These are phyloP conservation scores for Borostomias antarcticus DNA, from an alignment of 2,797 vertebrate species.

Conservation along the genomic window DNA sequence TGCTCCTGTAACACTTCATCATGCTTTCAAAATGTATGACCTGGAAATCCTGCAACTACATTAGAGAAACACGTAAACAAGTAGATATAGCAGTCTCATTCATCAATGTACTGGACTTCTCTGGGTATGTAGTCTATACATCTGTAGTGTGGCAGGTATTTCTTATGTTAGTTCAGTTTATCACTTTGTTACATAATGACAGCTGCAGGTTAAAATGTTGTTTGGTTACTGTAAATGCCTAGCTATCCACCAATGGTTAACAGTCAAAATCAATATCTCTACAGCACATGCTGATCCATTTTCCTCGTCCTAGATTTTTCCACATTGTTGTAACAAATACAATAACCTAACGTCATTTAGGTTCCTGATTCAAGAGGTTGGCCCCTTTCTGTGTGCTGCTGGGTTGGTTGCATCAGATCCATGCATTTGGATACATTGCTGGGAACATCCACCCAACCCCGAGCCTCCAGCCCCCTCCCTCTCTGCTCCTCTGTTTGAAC, in stretches of 20 bases:
- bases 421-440: constrained; percentile 2
- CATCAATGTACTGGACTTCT: constrained; percentile 14
- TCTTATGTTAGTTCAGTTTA: background rate
- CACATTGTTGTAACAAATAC: constrained; percentile 5
- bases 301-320: background rate
- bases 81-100: constrained; percentile 18
- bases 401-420: background rate
- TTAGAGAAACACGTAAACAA: constrained; percentile 37
- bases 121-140: constrained; percentile 3
- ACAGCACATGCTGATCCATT: background rate
- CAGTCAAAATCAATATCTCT: background rate
- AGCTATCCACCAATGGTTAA: background rate
- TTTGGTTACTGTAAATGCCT: too few relatives aligned
- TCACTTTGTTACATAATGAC: background rate
- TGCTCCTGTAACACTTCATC: constrained; percentile 53
- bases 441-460: background rate
- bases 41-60: constrained; percentile 35
- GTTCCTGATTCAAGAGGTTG: background rate
- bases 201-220: too few relatives aligned
- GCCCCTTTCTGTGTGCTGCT: background rate
- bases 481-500: constrained; percentile 24
- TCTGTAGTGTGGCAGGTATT: background rate
- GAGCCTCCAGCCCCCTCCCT: background rate
- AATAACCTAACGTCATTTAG: background rate
- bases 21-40: constrained; percentile 48